Percentiles rank a stretch among this genome's conserved stretches.
Evolutionary conservation across 2,797 vertebrate species (phyloP).

Genomic region (Tachyglossus aculeatus): DNA sequence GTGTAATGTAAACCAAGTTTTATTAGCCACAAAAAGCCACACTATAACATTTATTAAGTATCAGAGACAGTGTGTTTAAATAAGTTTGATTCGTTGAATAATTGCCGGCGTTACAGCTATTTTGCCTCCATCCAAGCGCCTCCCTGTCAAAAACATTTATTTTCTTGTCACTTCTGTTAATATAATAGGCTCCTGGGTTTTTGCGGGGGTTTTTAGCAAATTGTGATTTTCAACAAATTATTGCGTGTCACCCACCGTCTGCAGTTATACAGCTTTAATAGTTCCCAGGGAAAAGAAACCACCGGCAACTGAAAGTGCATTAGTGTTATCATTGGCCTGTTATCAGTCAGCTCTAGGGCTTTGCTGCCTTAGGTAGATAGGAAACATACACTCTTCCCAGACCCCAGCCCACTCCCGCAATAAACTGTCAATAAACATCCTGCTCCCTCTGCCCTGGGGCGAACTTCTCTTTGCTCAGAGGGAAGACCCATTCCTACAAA

Average conservation of each 20-base stretch:
- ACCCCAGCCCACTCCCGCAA: slow-evolving; percentile 1
- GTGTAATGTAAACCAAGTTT: slow-evolving; percentile 87
- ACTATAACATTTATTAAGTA: slow-evolving; percentile 84
- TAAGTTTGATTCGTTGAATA: slow-evolving; percentile 71
- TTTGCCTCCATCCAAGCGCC: slow-evolving; percentile 44
- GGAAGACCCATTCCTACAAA: slow-evolving; percentile 32
- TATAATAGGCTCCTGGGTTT: slow-evolving; percentile 63
- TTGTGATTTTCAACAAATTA: slow-evolving; percentile 67
- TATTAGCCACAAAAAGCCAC: slow-evolving; percentile 79
- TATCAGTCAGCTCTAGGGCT: slow-evolving; percentile 8
- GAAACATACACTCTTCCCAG: neutral
- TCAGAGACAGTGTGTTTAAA: slow-evolving; percentile 77
- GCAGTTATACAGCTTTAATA: slow-evolving; percentile 54
- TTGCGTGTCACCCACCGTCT: slow-evolving; percentile 62
- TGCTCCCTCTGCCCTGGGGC: slow-evolving; percentile 23
- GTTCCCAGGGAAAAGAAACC: slow-evolving; percentile 28
- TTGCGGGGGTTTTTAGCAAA: slow-evolving; percentile 67
- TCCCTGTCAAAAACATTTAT: slow-evolving; percentile 65
- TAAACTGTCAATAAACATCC: slow-evolving; percentile 39
- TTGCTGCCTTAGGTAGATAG: slow-evolving; percentile 39
- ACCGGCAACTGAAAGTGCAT: slow-evolving; percentile 49
- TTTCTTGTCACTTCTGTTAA: slow-evolving; percentile 63
- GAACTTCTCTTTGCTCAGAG: slow-evolving; percentile 43
- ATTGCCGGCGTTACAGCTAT: slow-evolving; percentile 42
- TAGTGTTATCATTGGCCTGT: slow-evolving; percentile 24